Conservation (phyloP, 1,140 invertebrate species). For the Arctopsyche grandis region DNA sequence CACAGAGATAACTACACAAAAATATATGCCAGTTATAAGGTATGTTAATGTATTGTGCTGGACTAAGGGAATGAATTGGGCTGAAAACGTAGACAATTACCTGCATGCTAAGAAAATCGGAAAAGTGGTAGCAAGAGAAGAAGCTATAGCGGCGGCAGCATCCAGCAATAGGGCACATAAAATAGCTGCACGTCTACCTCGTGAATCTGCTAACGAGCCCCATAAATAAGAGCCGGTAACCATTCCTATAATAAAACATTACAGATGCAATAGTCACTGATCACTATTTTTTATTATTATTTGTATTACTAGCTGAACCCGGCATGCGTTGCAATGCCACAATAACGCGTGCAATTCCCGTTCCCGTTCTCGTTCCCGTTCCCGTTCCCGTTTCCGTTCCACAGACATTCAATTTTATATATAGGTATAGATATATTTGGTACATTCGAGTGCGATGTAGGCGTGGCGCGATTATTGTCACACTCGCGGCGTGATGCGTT, state of each 20-base stretch:
- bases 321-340: too few relatives aligned
- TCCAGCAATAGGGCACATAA: constrained; percentile 72
- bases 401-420: too few relatives aligned
- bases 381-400: too few relatives aligned
- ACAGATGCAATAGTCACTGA: too few relatives aligned
- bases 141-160: constrained; percentile 69
- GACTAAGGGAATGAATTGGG: not conserved
- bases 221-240: constrained; percentile 75
- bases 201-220: constrained; percentile 72
- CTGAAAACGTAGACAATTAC: constrained; percentile 55
- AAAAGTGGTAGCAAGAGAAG: constrained; percentile 70
- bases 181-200: constrained; percentile 70
- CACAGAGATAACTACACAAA: constrained; percentile 58
- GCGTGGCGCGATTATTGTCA: too few relatives aligned
- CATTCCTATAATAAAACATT: constrained; percentile 69
- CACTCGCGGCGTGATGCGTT: too few relatives aligned
- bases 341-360: too few relatives aligned
- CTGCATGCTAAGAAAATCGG: constrained; percentile 71
- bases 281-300: not conserved
- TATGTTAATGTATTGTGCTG: not conserved
- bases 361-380: too few relatives aligned
- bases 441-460: too few relatives aligned
- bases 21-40: constrained; percentile 56
- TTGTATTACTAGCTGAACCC: too few relatives aligned
- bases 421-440: constrained; percentile 53